Evolutionary conservation across 2,113 vertebrate genomes (phyloP).

Genomic region (Hypomesus transpacificus): DNA sequence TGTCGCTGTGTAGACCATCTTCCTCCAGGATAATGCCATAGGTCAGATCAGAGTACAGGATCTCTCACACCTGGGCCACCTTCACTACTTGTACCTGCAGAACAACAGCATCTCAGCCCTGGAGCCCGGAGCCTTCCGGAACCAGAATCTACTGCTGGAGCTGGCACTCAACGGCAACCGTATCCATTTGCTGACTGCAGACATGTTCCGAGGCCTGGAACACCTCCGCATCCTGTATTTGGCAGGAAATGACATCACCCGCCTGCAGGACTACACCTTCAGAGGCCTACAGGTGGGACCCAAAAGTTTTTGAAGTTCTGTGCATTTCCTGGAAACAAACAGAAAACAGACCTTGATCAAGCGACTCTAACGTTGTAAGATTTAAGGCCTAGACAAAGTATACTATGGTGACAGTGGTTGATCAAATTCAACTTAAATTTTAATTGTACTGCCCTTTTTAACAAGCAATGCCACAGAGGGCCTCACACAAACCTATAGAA

Average conservation of each 20-base stretch:
- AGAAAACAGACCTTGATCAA: background rate
- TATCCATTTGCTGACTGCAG: slow-evolving; percentile 75
- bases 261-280: slow-evolving; percentile 82
- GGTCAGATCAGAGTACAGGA: slow-evolving; percentile 75
- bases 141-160: slow-evolving; percentile 78
- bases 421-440: too few relatives aligned
- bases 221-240: slow-evolving; percentile 87
- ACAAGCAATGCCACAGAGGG: too few relatives aligned
- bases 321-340: background rate
- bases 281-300: slow-evolving; percentile 76
- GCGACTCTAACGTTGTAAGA: too few relatives aligned
- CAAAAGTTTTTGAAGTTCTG: background rate
- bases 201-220: slow-evolving; percentile 79
- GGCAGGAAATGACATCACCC: slow-evolving; percentile 81
- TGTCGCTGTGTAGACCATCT: slow-evolving; percentile 74
- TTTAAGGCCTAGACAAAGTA: too few relatives aligned
- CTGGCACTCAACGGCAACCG: slow-evolving; percentile 84
- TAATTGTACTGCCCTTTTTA: too few relatives aligned
- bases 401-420: too few relatives aligned
- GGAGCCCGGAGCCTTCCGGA: slow-evolving; percentile 76
- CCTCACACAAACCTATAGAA: too few relatives aligned
- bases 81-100: slow-evolving; percentile 83
- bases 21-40: slow-evolving; percentile 87
- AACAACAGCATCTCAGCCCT: slow-evolving; percentile 83
- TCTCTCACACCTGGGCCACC: slow-evolving; percentile 67